Evolutionary conservation across 53 echinoderm and acorn worm genomes (phyloP), one percentile per base, ranked within the genome.

Genomic region (Stichopus horrens): DNA sequence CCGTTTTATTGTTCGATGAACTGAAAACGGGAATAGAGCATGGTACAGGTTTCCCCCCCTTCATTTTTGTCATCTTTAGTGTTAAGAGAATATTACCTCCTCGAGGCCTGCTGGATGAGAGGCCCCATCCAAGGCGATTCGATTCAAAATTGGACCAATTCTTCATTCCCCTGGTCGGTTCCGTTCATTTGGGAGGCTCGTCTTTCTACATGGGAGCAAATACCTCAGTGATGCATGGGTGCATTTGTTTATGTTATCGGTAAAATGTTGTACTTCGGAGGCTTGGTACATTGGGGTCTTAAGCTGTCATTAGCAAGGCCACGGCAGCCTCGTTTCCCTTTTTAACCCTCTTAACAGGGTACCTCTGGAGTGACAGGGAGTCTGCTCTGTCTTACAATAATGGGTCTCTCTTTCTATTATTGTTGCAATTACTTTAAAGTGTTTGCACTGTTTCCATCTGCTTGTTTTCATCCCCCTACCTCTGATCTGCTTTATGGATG

Each of bases 221-320:
- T 81, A 21, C 57, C 16, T 53, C 18, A 53, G 81, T 81, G 81
- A 81, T 81, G 81, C 81, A 81, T 81, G 81, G 81, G 81, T 53
- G 57, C 20, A 20, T 57, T 81, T 81, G 81, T 81, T 81, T 81
- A 81, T 58, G 58, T 81, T 57, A 81, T 81, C 81, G 56, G 56
- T 81, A 81, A 37, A 81, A 81, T 81, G 81, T 81, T 81, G 56
- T 81, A 52, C 58, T 58, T 81, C 19, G 56, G 57, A 54, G 81
- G 18, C 20, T 56, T 57, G 57, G 81, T 81, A 81, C 57, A 57
- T 81, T 56, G 81, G 21, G 81, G 81, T 21, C 58, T 71, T 81
- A 57, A 81, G 81, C 58, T 81, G 81, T 81, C 81, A 56, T 81
- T 81, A 81, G 81, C 57, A 57, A 58, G 81, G 81, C 81, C 81